Percentiles rank a stretch among this genome's conserved stretches.
phyloP scores from a whole-genome alignment of 2,797 vertebrate genomes.

The Erpetoichthys calabaricus region DNA sequence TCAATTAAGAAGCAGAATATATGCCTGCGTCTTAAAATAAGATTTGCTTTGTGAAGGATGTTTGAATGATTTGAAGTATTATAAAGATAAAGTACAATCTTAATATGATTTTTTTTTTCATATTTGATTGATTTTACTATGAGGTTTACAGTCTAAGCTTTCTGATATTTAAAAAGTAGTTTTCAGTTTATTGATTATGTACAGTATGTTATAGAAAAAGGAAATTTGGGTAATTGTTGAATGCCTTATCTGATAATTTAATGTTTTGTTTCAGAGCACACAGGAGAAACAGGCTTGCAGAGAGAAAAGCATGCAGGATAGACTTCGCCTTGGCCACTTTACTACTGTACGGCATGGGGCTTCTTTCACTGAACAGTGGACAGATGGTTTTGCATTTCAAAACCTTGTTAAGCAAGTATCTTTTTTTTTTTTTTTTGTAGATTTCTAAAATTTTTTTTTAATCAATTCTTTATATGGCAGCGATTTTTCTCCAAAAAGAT shows the following conservation, averaged over 20 bases:
- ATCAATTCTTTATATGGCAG: conserved; percentile 14
- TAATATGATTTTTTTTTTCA: too few relatives aligned
- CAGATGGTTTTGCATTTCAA: conserved; percentile 94
- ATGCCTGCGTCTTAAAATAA: too few relatives aligned
- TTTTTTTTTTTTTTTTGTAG: conserved; percentile 25
- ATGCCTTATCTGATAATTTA: neutral
- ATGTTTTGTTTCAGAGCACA: conserved; percentile 37
- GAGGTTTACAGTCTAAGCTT: too few relatives aligned
- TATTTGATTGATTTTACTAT: too few relatives aligned
- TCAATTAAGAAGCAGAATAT: too few relatives aligned
- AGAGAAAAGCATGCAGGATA: conserved; percentile 98
- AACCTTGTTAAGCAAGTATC: conserved; percentile 92
- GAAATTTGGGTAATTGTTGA: too few relatives aligned
- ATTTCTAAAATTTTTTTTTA: conserved; percentile 29
- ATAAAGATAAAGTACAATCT: too few relatives aligned
- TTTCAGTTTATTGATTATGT: too few relatives aligned
- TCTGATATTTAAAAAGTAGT: too few relatives aligned
- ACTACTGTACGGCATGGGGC: conserved; percentile 96
- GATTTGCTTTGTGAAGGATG: too few relatives aligned
- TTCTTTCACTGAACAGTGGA: conserved; percentile 97
- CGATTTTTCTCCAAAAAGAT: conserved; percentile 11
- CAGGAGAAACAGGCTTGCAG: conserved; percentile 91
- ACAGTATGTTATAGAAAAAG: too few relatives aligned
- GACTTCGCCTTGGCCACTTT: conserved; percentile 93
- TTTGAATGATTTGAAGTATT: too few relatives aligned